Base-by-base conservation (phyloP, 2,797 vertebrate species). In the Gambelia wislizenii region DNA sequence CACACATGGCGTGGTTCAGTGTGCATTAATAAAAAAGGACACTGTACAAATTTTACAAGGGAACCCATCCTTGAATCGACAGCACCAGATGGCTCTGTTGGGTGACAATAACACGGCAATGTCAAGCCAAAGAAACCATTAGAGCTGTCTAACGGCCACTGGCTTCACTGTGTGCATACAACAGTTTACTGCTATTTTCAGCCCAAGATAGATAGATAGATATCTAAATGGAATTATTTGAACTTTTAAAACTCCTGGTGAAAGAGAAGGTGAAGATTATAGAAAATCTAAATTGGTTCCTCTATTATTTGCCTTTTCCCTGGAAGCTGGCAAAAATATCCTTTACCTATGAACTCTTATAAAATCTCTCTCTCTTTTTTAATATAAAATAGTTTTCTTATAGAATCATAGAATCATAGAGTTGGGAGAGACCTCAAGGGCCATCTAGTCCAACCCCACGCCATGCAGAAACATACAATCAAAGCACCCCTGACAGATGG, bases 71-170 rank as follows among this genome's bases (percentile, higher is more conserved):
- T 93, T 85, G 90, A 95, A 95, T 89, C 93, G 95, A 94, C 95
- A 97, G 95, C 94, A 94, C 18, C 96, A 96, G 96, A 96, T 96
- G 96, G 96, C 93, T n/a, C 25, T 0, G 0, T 84, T 91, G 1
- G 2, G 92, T 90, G 95, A 91, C 95, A 92, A 90, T 1, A 20
- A 91, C 82, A 61, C 87, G 88, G 93, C 93, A 61, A 78, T 6
- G 91, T 92, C 94, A 91, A 56, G 72, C 88, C 39, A 88, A 14
- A 56, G 91, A 83, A 8, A 89, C 84, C 89, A 56, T 64, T 1
- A 30, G 91, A 83, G 83, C 44, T 54, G 56, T 22, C 89, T 76
- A 64, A 80, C 1, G 0, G 76, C 84, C 84, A 79, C 30, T 5
- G 80, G 79, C 79, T 0, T 67, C 5, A 36, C 59, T 44, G 39